Evolutionary conservation across 2,113 vertebrate genomes (phyloP).

Genomic region (Gobius niger): DNA sequence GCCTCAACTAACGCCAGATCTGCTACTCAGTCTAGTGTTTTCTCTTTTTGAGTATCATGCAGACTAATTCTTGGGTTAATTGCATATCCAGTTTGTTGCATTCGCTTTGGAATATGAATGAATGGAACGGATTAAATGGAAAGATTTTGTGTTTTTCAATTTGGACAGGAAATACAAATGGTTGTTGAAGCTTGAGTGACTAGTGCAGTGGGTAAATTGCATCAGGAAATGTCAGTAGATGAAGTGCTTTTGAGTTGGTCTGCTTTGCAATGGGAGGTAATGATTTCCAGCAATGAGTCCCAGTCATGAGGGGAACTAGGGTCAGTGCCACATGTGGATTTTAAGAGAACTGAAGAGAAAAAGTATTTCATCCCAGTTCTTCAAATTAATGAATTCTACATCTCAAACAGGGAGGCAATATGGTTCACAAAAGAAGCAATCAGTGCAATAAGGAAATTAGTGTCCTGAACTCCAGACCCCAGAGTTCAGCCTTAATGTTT

Average conservation of each 20-base stretch:
- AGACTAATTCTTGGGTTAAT: not conserved
- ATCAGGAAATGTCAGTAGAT: conserved; percentile 4
- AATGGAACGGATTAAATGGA: not conserved
- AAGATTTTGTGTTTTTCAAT: not conserved
- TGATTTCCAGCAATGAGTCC: not conserved
- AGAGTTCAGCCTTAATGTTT: conserved; percentile 23
- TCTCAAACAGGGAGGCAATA: conserved; percentile 20
- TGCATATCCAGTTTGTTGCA: too few species aligned
- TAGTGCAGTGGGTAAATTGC: not conserved
- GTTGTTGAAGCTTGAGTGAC: not conserved
- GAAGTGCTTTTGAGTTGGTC: conserved; percentile 7
- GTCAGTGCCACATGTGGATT: conserved; percentile 28
- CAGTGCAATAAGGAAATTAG: conserved; percentile 44
- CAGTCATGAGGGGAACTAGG: not conserved
- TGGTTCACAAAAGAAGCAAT: conserved; percentile 55
- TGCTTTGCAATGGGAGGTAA: not conserved
- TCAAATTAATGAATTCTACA: conserved; percentile 37
- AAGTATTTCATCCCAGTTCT: conserved; percentile 38
- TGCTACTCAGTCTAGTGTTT: not conserved
- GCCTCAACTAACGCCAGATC: too few species aligned
- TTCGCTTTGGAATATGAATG: too few species aligned
- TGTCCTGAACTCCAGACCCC: not conserved
- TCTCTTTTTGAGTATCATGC: too few species aligned
- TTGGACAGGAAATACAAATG: not conserved
- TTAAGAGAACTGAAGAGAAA: conserved; percentile 28